phyloP scores from a whole-genome alignment of 1,140 invertebrate genomes.

The Drosophila busckii region DNA sequence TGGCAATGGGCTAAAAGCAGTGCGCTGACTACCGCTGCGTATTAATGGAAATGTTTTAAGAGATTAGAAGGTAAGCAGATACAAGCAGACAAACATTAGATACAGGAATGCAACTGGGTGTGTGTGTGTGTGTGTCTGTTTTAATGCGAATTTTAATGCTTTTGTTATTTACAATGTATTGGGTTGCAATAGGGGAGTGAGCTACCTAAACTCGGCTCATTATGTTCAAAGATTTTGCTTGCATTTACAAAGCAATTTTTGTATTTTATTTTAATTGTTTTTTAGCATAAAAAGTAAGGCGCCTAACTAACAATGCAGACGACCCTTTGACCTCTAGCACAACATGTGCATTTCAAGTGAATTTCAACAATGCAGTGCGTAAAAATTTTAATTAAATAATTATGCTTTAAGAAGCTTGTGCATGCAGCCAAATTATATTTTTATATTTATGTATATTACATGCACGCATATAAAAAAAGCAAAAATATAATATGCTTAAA shows the following conservation, averaged over 20 bases:
- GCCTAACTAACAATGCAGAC: too few species aligned
- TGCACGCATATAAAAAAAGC: too few species aligned
- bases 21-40: conserved; percentile 57
- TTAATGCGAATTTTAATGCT: conserved; percentile 71
- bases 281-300: too few species aligned
- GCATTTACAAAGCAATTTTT: conserved; percentile 21
- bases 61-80: conserved; percentile 54
- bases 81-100: conserved; percentile 19
- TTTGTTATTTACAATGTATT: conserved; percentile 34
- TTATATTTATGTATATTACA: too few species aligned
- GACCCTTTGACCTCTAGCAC: too few species aligned
- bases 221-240: conserved; percentile 41
- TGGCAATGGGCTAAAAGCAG: conserved; percentile 19
- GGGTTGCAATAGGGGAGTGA: conserved; percentile 42
- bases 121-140: conserved; percentile 53
- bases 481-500: too few species aligned
- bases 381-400: too few species aligned
- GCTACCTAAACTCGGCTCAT: conserved; percentile 63
- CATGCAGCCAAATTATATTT: too few species aligned
- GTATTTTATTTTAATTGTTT: neutral
- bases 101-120: conserved; percentile 71
- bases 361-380: too few species aligned
- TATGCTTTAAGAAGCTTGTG: too few species aligned
- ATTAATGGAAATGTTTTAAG: conserved; percentile 74
- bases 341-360: too few species aligned